Base-by-base conservation (phyloP, 1,140 invertebrate genomes). In the Zaprionus vittiger region DNA sequence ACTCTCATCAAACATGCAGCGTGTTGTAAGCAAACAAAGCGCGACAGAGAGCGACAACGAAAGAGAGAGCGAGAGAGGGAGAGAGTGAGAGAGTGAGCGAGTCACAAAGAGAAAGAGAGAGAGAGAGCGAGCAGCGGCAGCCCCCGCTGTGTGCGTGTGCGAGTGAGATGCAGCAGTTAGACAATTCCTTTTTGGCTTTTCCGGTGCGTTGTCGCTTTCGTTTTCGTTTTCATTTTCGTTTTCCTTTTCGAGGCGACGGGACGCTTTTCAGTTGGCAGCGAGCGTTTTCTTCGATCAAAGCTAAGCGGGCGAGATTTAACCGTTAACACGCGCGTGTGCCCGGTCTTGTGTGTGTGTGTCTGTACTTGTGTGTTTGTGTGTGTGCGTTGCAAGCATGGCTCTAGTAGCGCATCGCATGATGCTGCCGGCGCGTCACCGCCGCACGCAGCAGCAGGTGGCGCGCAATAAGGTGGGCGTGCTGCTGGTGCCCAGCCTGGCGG, bases 341-440 rank as follows among this genome's bases (percentile, higher is more conserved):
- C 28, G 31, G 26, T 37, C 20, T n/a, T n/a, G 24, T 26, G 54
- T 28, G 34, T 62, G 31, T 17, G 2, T 11, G 9, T 34, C 4
- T 31, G 0, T 34, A 7, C 60, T 20, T 57, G 28, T 11, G 57
- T 54, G 17, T 41, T 12, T 15, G 57, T 57, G 31, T 49, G 28
- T 34, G 17, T 59, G 11, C 26, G 37, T 41, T 37, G 47, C 38
- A 80, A 79, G 44, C 65, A 92, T 92, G 91, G 87, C 91, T 80
- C 56, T 92, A 49, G 87, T 92, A 56, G 87, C 91, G 55, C 91
- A 92, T 71, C 87, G 91, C 12, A 92, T 92, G 91, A 91, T 92
- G 91, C 64, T 92, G 80, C 83, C 91, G 17, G 31, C 66, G 31
- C 79, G 86, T 37, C 73, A 72, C 41, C 77, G 91, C 3, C 81